Percentiles rank a stretch among this genome's conserved stretches.
Evolutionary conservation across 2,888 invertebrate genomes (phyloP).

Genomic region (Phalera bucephala): DNA sequence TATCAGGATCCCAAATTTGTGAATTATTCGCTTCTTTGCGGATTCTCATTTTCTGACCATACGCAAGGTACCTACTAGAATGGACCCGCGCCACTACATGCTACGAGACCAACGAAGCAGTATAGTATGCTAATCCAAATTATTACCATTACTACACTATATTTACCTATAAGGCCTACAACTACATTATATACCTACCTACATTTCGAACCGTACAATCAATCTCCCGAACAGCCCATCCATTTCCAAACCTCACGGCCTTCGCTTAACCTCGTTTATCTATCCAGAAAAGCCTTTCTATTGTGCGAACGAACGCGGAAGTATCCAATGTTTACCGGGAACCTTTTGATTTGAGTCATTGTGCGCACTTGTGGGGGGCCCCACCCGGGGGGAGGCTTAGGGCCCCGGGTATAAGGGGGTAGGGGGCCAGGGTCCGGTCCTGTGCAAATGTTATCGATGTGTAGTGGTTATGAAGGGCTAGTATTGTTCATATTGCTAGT

Average conservation of each 20-base stretch:
- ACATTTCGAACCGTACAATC: no score
- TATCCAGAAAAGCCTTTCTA: constrained; percentile 3
- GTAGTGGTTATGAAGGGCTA: constrained; percentile 45
- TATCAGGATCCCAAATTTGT: no score
- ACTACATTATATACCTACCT: no score
- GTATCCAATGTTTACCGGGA: constrained; percentile 49
- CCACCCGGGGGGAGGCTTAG: constrained; percentile 13
- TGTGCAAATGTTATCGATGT: constrained; percentile 48
- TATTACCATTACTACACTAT: no score
- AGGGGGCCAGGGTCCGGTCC: constrained; percentile 32
- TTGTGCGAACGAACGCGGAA: constrained; percentile 39
- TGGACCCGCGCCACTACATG: no score
- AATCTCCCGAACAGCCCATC: no score
- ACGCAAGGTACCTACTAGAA: no score
- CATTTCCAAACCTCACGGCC: constrained; percentile 9
- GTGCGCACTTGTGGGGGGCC: constrained; percentile 45
- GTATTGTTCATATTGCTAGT: constrained; percentile 50
- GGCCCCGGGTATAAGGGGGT: constrained; percentile 12
- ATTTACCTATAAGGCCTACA: no score
- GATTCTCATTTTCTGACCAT: no score
- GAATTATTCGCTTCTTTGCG: no score
- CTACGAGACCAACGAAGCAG: no score
- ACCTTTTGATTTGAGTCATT: constrained; percentile 57
- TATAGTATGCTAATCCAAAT: no score
- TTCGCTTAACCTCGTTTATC: constrained; percentile 11